Evolutionary conservation across 2,797 vertebrate genomes (phyloP).

Genomic region (Semaprochilodus insignis): DNA sequence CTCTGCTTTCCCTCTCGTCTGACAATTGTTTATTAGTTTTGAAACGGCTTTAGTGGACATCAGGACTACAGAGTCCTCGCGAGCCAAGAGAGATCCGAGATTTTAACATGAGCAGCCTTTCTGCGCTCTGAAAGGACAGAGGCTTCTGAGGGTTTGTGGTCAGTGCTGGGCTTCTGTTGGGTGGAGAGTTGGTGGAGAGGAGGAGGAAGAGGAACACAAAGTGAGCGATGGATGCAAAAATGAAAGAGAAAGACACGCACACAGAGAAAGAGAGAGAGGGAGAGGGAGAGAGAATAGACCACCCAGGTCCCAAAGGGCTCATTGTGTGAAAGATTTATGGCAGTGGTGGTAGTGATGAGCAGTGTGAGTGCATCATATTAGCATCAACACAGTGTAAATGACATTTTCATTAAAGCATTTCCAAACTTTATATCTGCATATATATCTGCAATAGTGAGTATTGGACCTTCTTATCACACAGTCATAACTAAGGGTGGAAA

Average conservation of each 20-base stretch:
- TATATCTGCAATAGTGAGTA: too few species aligned
- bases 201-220: constrained; percentile 52
- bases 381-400: not conserved
- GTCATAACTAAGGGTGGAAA: too few species aligned
- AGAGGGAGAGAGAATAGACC: constrained; percentile 76
- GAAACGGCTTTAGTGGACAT: constrained; percentile 88
- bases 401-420: not conserved
- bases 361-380: constrained; percentile 46
- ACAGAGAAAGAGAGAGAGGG: constrained; percentile 55
- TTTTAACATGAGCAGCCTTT: constrained; percentile 11
- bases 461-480: too few species aligned
- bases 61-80: constrained; percentile 70
- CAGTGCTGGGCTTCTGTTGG: constrained; percentile 3
- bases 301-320: constrained; percentile 81
- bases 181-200: constrained; percentile 13
- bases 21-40: constrained; percentile 96
- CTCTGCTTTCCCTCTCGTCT: constrained; percentile 88
- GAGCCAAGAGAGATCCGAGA: constrained; percentile 25
- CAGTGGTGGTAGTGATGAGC: constrained; percentile 39
- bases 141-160: constrained; percentile 45
- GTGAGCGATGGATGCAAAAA: constrained; percentile 34
- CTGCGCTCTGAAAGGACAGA: constrained; percentile 26
- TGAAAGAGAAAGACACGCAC: constrained; percentile 51
- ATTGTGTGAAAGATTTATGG: constrained; percentile 64
- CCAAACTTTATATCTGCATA: too few species aligned